A percentile compares a stretch with the other conserved stretches of the same genome.
Evolutionary conservation across 2,797 vertebrate genomes (phyloP).

Genomic region (Brachymystax lenok): DNA sequence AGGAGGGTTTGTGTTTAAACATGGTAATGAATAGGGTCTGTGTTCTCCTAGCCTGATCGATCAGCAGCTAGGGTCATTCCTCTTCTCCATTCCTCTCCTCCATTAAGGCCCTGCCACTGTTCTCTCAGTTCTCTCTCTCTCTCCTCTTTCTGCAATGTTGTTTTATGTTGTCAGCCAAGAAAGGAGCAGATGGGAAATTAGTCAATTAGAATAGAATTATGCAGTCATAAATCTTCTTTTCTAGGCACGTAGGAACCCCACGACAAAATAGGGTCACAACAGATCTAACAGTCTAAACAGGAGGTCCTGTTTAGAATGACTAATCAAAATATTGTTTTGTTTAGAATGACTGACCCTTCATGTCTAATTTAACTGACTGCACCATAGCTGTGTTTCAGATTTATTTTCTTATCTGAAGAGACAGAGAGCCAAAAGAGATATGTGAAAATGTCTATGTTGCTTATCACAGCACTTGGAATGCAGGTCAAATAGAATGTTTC

Average conservation of each 20-base stretch:
- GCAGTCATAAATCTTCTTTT: slow-evolving; percentile 40
- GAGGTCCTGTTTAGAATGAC: slow-evolving; percentile 36
- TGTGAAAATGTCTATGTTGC: neutral
- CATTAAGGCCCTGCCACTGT: slow-evolving; percentile 31
- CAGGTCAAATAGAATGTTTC: no score
- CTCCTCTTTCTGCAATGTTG: slow-evolving; percentile 43
- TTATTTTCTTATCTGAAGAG: neutral
- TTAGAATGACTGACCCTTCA: slow-evolving; percentile 19
- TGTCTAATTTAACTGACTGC: neutral
- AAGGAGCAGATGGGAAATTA: slow-evolving; percentile 65
- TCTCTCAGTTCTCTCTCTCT: slow-evolving; percentile 20
- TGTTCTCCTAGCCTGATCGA: slow-evolving; percentile 40
- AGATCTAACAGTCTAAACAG: slow-evolving; percentile 21
- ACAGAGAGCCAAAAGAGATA: neutral
- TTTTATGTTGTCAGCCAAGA: slow-evolving; percentile 55
- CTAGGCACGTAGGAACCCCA: slow-evolving; percentile 5
- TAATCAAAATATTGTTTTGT: neutral
- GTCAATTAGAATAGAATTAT: slow-evolving; percentile 33
- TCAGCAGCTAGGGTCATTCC: slow-evolving; percentile 44
- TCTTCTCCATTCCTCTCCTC: slow-evolving; percentile 8
- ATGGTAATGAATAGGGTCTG: slow-evolving; percentile 24
- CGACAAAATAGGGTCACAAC: slow-evolving; percentile 26
- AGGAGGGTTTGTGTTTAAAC: slow-evolving; percentile 5
- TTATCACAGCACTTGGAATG: neutral
- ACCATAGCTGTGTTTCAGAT: neutral